Evolutionary conservation across 2,888 invertebrate species (phyloP), one percentile per base, ranked within the genome.

Genomic region (Drosophila neotestacea): DNA sequence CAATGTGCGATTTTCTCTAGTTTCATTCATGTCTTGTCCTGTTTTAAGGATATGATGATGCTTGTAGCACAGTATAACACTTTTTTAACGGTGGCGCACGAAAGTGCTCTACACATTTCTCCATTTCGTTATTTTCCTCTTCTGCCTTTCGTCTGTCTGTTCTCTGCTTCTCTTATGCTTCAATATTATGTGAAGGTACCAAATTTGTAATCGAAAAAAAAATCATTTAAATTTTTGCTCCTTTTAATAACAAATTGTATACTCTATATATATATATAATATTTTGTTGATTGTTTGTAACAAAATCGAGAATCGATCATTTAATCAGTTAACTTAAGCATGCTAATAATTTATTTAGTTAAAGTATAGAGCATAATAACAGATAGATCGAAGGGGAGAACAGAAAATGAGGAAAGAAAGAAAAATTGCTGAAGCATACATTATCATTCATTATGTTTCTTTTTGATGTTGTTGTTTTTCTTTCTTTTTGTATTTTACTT

Each of bases 21-120:
- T 64, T 75, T 81, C 30, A 54, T 66, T 70, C 54, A 62, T 61
- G n/a, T 50, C 77, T 70, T 50, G 34, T 58, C 63, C 58, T 47
- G 74, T 39, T 9, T 42, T 52, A 66, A 66, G 72, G 78, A 69
- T 72, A 66, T 74, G 69, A 62, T 65, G 58, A 67, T 81, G 81
- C 85, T 87, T 85, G 69, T 77, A 83, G 83, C 83, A 83, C 80
- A 85, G 74, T 88, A 86, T 86, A 82, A 86, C 86, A 78, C 62
- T 78, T 70, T 51, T 51, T 54, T 32, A 32, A 41, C 22, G 50
- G 55, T 73, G 54, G 50, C 72, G 56, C 71, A 46, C 51, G 34
- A 47, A 67, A 68, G 52, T 46, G 58, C 54, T 58, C 64, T 73
- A 64, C 63, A 64, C 56, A 32, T 47, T 59, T 22, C 38, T 42